A percentile compares a stretch with the other conserved stretches of the same genome.
phyloP scores from a whole-genome alignment of 2,888 invertebrate species.

The Ichneumoninae sp. region DNA sequence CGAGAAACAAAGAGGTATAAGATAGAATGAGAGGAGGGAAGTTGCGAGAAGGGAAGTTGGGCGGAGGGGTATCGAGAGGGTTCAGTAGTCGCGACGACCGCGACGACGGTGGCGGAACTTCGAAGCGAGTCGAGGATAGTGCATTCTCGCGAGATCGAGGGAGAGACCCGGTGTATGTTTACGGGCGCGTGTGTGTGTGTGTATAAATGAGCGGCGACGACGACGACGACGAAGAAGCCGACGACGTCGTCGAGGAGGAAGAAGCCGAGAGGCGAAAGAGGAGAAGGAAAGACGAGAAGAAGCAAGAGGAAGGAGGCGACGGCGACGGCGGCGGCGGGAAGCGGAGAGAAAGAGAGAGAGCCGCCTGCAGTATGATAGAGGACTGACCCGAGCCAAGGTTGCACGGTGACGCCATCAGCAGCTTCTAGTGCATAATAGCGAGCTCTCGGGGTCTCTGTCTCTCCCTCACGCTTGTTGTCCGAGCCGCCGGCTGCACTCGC shows the following conservation, averaged over 20 bases:
- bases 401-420: slow-evolving; percentile 82
- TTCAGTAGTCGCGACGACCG: slow-evolving; percentile 62
- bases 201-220: slow-evolving; percentile 24
- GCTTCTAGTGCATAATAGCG: slow-evolving; percentile 84
- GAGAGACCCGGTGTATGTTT: slow-evolving; percentile 30
- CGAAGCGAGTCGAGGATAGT: slow-evolving; percentile 55
- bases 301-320: slow-evolving; percentile 52
- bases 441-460: slow-evolving; percentile 59
- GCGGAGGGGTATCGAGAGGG: slow-evolving; percentile 54
- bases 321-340: slow-evolving; percentile 59
- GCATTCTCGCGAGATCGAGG: slow-evolving; percentile 29
- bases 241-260: slow-evolving; percentile 37
- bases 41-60: slow-evolving; percentile 45
- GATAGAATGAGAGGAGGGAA: slow-evolving; percentile 40
- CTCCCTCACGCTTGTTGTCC: slow-evolving; percentile 75
- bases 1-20: slow-evolving; percentile 45
- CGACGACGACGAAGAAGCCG: slow-evolving; percentile 44
- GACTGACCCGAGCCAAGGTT: slow-evolving; percentile 84
- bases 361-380: slow-evolving; percentile 83
- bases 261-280: slow-evolving; percentile 11
- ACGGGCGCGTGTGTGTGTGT: not conserved
- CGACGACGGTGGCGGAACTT: slow-evolving; percentile 44
- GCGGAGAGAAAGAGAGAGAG: slow-evolving; percentile 62
- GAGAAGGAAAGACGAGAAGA: slow-evolving; percentile 43
- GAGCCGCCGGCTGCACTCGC: slow-evolving; percentile 14